Evolutionary conservation across 2,888 invertebrate genomes (phyloP).

Genomic region (Liodrosophila aerea): DNA sequence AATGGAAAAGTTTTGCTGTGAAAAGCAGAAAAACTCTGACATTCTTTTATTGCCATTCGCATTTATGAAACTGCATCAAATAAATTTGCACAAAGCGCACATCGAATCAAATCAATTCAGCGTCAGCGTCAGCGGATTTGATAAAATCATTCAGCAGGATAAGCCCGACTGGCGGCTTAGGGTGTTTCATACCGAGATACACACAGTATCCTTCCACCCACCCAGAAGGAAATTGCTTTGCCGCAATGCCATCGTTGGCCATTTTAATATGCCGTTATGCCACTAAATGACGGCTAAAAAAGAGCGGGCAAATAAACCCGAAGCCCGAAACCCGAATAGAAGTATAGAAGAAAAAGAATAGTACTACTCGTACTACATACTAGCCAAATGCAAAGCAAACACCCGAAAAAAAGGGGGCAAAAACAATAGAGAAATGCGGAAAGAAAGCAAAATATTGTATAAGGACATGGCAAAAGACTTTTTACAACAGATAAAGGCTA

Average conservation of each 20-base stretch:
- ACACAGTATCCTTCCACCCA: constrained; percentile 4
- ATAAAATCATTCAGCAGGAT: constrained; percentile 59
- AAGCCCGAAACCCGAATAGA: constrained; percentile 1
- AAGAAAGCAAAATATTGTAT: background rate
- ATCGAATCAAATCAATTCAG: constrained; percentile 68
- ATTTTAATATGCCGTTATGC: constrained; percentile 53
- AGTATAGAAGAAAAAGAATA: constrained; percentile 4
- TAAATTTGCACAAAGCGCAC: constrained; percentile 70
- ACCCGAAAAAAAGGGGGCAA: constrained; percentile 7
- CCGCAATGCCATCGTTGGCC: constrained; percentile 37
- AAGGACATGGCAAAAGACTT: background rate
- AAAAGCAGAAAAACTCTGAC: constrained; percentile 14
- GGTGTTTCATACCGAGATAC: background rate
- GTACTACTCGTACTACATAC: too few species aligned
- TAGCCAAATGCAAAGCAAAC: constrained; percentile 12
- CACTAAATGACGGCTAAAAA: constrained; percentile 37
- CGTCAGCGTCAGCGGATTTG: constrained; percentile 70
- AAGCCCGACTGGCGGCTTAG: background rate
- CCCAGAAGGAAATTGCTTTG: constrained; percentile 45
- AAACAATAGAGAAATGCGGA: background rate
- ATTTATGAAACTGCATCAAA: constrained; percentile 68
- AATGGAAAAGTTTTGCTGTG: constrained; percentile 18
- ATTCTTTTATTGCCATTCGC: constrained; percentile 46
- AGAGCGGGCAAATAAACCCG: constrained; percentile 22
- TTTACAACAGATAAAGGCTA: constrained; percentile 17